Base-by-base conservation (phyloP, 2,888 invertebrate species). In the Aplocera efformata region DNA sequence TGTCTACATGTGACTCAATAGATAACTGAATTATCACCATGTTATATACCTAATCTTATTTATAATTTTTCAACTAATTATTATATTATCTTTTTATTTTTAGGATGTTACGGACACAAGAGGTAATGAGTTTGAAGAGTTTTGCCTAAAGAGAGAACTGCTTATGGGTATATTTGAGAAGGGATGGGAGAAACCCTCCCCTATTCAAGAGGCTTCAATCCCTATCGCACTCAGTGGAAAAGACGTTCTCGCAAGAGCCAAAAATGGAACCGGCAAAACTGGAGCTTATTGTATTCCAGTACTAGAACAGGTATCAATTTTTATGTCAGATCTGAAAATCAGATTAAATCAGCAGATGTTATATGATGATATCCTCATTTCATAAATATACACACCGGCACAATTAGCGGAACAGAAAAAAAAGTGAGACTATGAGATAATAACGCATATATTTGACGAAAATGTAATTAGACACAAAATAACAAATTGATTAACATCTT, bases 121-220 rank as follows among this genome's bases (percentile, higher is more conserved):
- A 90, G 99, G 99, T 67, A 98, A 98, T 90, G 98, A 99, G 86
- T 99, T 99, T 90, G 99, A 99, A 90, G 99, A 99, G 88, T 99
- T 98, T 88, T 98, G 98, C 84, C 91, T 99, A 60, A 97, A 97
- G 88, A 92, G 99, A 64, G 97, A 98, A 89, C 91, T 99, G 67
- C 90, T 99, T 63, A 99, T 99, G 98, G 99, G 99, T 58, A 99
- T 99, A 75, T 99, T 99, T 83, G 99, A 99, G 84, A 99, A 99
- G 89, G 99, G 98, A 47, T 98, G 97, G 99, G 99, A 99, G 81
- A 97, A 97, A 85, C 99, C 99, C 39, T 98, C 98, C 50, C 99
- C 99, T 20, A 99, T 99, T 89, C 99, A 99, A 91, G 99, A 98
- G 91, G 97, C 97, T 69, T 96, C 98, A 77, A 99, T 99, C 88